A percentile compares a stretch with the other conserved stretches of the same genome.
Evolutionary conservation across 2,888 invertebrate genomes (phyloP).

Genomic region (Oeneis ivallda): DNA sequence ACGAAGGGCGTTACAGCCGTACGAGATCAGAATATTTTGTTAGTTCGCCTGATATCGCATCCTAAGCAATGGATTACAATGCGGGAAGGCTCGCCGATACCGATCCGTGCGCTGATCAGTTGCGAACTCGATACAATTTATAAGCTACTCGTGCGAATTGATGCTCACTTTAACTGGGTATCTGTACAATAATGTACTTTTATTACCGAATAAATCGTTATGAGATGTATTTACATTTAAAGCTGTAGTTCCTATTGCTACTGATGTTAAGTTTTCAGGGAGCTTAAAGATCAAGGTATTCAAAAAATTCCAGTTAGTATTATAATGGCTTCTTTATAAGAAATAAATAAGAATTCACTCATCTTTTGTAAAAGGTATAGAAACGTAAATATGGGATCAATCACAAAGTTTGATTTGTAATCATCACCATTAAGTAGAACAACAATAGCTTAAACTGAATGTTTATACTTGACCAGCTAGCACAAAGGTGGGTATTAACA

Average conservation of each 20-base stretch:
- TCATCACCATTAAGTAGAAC: neutral
- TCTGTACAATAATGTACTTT: slow-evolving; percentile 31
- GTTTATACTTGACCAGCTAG: slow-evolving; percentile 47
- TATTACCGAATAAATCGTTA: slow-evolving; percentile 25
- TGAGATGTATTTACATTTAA: neutral
- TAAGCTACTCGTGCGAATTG: slow-evolving; percentile 51
- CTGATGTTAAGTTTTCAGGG: no score
- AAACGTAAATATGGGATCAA: no score
- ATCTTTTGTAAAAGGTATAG: no score
- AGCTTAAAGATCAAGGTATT: no score
- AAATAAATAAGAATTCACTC: no score
- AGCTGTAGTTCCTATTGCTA: neutral
- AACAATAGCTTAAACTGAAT: slow-evolving; percentile 39
- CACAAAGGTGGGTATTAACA: slow-evolving; percentile 49
- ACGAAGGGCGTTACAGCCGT: slow-evolving; percentile 75
- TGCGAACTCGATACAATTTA: slow-evolving; percentile 64
- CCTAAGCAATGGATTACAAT: slow-evolving; percentile 80
- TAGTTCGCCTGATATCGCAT: slow-evolving; percentile 57
- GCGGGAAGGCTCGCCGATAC: slow-evolving; percentile 69
- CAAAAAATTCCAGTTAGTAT: no score
- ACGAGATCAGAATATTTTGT: slow-evolving; percentile 82
- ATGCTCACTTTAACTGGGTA: slow-evolving; percentile 36
- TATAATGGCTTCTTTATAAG: no score
- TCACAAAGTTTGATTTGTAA: no score
- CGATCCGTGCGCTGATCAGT: slow-evolving; percentile 66